phyloP scores from a whole-genome alignment of 2,113 vertebrate genomes.

The Macrotis lagotis region DNA sequence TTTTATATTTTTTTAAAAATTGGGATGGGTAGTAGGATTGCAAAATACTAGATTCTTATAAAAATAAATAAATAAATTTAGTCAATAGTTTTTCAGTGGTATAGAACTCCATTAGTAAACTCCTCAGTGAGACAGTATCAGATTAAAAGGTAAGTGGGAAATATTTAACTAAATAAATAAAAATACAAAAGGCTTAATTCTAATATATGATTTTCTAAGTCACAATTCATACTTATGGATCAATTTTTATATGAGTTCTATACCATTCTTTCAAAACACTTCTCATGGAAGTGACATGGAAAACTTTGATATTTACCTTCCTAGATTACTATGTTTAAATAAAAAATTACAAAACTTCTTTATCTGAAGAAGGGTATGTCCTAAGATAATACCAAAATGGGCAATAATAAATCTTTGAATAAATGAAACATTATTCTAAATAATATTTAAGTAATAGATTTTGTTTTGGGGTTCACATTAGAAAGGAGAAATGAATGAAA shows the following conservation, averaged over 20 bases:
- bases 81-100: not conserved
- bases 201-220: not conserved
- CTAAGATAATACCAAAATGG: not conserved
- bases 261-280: not conserved
- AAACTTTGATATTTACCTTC: not conserved
- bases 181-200: not conserved
- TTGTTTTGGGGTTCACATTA: not conserved
- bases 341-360: not conserved
- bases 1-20: not conserved
- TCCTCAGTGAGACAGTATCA: not conserved
- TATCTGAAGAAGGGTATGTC: not conserved
- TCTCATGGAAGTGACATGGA: not conserved
- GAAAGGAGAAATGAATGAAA: not conserved
- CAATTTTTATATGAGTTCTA: not conserved
- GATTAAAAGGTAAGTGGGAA: not conserved
- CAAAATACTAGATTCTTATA: not conserved
- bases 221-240: not conserved
- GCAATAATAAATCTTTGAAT: not conserved
- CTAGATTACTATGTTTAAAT: not conserved
- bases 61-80: not conserved
- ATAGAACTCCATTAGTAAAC: not conserved
- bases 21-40: not conserved
- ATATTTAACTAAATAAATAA: not conserved
- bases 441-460: not conserved
- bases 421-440: not conserved